phyloP scores from a whole-genome alignment of 1,140 invertebrate genomes.

The Ganaspis sp. region DNA sequence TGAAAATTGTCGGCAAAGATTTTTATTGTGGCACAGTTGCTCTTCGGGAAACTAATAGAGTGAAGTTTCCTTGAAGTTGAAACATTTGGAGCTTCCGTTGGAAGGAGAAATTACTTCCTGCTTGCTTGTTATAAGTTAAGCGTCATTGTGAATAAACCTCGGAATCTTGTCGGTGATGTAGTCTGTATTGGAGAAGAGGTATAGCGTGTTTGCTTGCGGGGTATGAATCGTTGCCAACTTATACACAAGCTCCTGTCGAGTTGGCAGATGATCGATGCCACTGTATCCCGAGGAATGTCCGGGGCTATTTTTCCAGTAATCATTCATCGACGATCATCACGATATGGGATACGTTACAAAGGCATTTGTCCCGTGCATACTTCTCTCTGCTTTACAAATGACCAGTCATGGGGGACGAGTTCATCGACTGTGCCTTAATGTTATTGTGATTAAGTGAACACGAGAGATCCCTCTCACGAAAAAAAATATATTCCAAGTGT shows the following conservation, averaged over 20 bases:
- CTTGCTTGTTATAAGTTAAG: not conserved
- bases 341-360: conserved; percentile 18
- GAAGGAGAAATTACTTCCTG: conserved; percentile 12
- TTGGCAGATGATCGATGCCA: conserved; percentile 22
- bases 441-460: conserved; percentile 25
- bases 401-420: conserved; percentile 28
- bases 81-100: not conserved
- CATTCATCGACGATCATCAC: conserved; percentile 25
- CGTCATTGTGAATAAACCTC: not conserved
- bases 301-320: conserved; percentile 16
- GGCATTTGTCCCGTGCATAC: conserved; percentile 10
- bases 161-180: not conserved
- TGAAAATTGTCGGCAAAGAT: too few species aligned
- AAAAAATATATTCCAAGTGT: not conserved
- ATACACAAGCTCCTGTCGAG: conserved; percentile 8
- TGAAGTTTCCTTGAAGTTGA: not conserved
- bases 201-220: not conserved
- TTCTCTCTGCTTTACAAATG: not conserved
- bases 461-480: not conserved
- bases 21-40: too few species aligned
- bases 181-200: not conserved
- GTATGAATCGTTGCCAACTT: conserved; percentile 24
- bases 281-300: conserved; percentile 10
- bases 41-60: not conserved
- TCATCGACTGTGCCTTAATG: conserved; percentile 22